Evolutionary conservation across 1,140 invertebrate species (phyloP).

Genomic region (Bombus impatiens): DNA sequence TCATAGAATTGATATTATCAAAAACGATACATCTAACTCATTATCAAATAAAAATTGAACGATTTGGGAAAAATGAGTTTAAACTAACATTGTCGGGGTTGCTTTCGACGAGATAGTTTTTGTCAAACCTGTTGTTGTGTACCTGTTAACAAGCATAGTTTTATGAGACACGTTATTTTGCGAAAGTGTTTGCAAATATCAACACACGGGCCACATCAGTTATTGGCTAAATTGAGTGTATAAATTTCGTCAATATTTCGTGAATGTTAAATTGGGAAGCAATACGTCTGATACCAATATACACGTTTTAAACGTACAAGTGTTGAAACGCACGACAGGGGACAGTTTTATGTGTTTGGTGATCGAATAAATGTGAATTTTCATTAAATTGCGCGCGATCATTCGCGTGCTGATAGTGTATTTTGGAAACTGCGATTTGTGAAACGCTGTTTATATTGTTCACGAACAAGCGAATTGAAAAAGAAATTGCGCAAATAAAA

Average conservation of each 20-base stretch:
- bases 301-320: background rate
- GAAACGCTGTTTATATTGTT: background rate
- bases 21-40: no score
- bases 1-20: no score
- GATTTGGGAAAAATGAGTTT: no score
- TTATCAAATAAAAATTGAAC: no score
- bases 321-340: background rate
- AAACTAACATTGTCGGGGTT: no score
- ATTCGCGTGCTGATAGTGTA: background rate
- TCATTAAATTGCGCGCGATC: background rate
- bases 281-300: background rate
- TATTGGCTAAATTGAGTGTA: conserved; percentile 23
- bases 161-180: background rate
- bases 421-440: background rate
- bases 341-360: background rate
- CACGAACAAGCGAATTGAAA: background rate
- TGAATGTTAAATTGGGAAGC: conserved; percentile 24
- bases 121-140: no score
- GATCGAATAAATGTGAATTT: conserved; percentile 6
- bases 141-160: no score
- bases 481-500: background rate
- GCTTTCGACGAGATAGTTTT: no score
- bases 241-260: conserved; percentile 37
- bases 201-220: background rate
- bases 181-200: background rate